Conservation (phyloP, 2,888 invertebrate genomes). For the Steinernema scapterisci region DNA sequence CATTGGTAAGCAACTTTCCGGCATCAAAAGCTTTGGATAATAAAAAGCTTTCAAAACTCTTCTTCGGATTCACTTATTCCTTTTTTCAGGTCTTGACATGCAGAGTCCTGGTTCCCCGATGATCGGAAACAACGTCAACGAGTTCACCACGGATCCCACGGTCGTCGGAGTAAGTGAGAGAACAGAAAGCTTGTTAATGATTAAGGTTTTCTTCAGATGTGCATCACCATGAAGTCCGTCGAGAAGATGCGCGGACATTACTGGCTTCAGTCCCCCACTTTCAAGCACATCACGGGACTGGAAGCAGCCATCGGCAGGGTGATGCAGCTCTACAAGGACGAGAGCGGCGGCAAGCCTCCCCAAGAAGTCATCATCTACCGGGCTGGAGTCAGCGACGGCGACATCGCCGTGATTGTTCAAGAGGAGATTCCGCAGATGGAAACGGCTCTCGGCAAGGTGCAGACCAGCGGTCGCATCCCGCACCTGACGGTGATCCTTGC, state of each 20-base stretch:
- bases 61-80: too few species aligned
- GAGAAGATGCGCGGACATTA: slow-evolving; percentile 3
- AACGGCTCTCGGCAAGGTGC: not conserved
- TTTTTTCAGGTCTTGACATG: too few species aligned
- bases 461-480: slow-evolving; percentile 21
- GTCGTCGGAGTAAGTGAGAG: not conserved
- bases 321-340: not conserved
- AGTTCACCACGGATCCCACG: not conserved
- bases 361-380: not conserved
- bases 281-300: not conserved
- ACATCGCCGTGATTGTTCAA: not conserved
- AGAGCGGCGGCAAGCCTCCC: not conserved
- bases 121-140: not conserved
- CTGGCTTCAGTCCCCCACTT: not conserved
- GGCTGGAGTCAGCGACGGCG: slow-evolving; percentile 11
- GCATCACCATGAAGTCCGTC: not conserved
- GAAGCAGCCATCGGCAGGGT: not conserved
- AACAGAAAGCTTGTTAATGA: not conserved
- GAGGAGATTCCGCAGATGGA: not conserved
- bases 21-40: too few species aligned
- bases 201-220: not conserved
- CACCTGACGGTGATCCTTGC: slow-evolving; percentile 44
- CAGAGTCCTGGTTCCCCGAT: slow-evolving; percentile 6
- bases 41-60: too few species aligned
- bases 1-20: too few species aligned